A percentile compares a stretch with the other conserved stretches of the same genome.
These are phyloP conservation scores for Ctena decussata DNA, from an alignment of 2,888 invertebrate genomes.

Conservation along the genomic window DNA sequence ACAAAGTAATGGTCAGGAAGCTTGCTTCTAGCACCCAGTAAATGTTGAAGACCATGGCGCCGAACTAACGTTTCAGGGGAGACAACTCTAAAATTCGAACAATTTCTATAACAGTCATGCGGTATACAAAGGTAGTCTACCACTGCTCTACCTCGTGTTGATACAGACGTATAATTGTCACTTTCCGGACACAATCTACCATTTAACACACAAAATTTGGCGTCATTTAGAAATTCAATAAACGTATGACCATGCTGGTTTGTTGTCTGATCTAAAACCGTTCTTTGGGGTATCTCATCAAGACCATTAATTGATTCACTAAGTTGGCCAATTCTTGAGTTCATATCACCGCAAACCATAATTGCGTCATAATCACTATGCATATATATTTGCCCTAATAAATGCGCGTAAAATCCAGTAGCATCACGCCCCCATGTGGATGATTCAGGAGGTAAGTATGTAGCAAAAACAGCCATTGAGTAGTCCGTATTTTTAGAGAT, in stretches of 20 bases:
- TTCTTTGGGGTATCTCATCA: no score
- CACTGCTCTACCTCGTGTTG: background rate
- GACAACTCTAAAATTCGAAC: background rate
- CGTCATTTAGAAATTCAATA: constrained; percentile 30
- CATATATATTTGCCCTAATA: no score
- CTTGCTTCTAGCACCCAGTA: background rate
- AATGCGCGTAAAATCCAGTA: no score
- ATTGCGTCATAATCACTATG: no score
- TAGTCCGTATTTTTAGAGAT: no score
- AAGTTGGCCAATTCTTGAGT: no score
- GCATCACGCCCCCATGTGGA: no score
- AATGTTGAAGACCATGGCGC: background rate
- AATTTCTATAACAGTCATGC: background rate
- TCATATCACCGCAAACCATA: no score
- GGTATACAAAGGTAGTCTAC: constrained; percentile 20
- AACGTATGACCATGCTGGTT: constrained; percentile 29
- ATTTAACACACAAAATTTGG: constrained; percentile 25
- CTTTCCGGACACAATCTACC: constrained; percentile 13
- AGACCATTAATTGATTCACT: no score
- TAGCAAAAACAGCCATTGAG: no score
- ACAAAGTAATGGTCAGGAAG: background rate
- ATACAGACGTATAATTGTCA: background rate
- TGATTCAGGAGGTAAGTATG: no score
- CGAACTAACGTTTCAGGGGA: background rate
- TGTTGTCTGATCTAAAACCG: no score